Base-by-base conservation (phyloP, 30 jellyfish, hydroid and myxozoan genomes). In the Aurelia sp. region DNA sequence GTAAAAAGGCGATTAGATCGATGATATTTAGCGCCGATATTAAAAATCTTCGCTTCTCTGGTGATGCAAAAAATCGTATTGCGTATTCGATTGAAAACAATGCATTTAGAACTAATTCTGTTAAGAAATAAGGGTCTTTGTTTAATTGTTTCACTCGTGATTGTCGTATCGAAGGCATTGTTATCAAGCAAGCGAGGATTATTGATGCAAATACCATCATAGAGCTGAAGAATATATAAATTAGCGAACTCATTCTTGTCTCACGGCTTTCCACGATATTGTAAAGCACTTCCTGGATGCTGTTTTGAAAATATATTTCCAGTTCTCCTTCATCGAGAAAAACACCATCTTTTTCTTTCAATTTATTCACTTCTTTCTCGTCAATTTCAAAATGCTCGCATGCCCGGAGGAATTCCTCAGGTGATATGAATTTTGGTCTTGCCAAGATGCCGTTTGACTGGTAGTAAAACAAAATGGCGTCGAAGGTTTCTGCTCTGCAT, bases 381-480 rank as follows among this genome's bases (percentile, higher is more conserved):
- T 92, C 91, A 2, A 92, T 82, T 67, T 80, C 88, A 70, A 92
- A 92, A 51, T 40, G 91, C 18, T 61, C n/a, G 51, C 98, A 92
- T 75, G 88, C 98, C 58, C 67, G 77, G 57, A 75, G 96, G 65
- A 92, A 92, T 72, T 64, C 86, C 17, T 87, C 97, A 22, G 86
- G 84, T 1, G 96, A 63, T 21, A 92, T 30, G 6, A 72, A 92
- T 21, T 83, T 61, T 55, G 98, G 98, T 4, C 93, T 70, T 48
- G 96, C 65, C 75, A 92, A 86, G 40, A 60, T 87, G 21, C 98
- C 98, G 3, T 67, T 38, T 60, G 98, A 92, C 47, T 92, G 98
- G 67, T 92, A 92, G 60, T 85, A 92, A 51, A 76, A 92, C 62
- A 92, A 62, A 19, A 92, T 87, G 13, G 98, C 98, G 24, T 86